A percentile compares a stretch with the other conserved stretches of the same genome.
Evolutionary conservation across 1,140 invertebrate genomes (phyloP).

Genomic region (Thaumatotibia leucotreta): DNA sequence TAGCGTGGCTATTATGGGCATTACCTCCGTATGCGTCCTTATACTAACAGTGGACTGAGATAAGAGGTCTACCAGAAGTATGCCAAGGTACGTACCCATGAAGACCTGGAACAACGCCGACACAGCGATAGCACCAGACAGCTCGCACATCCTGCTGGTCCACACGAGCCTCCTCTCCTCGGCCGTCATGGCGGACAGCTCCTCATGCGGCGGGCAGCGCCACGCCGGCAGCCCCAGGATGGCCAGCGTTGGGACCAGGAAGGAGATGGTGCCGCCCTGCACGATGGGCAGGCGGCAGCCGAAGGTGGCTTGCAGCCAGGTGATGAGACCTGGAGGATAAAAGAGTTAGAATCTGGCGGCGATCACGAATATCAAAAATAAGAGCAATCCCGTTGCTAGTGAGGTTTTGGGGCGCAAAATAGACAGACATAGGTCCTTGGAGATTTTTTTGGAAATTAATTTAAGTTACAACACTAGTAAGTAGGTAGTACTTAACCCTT

Average conservation of each 20-base stretch:
- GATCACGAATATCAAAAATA: too few relatives aligned
- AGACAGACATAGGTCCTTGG: too few relatives aligned
- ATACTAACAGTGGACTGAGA: too few relatives aligned
- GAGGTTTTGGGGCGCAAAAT: too few relatives aligned
- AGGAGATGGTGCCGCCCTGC: constrained; percentile 90
- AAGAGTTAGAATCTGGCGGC: not conserved
- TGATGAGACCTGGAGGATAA: constrained; percentile 81
- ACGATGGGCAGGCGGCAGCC: constrained; percentile 82
- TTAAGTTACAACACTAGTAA: too few relatives aligned
- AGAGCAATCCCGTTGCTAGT: too few relatives aligned
- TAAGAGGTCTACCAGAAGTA: constrained; percentile 20
- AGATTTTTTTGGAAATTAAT: too few relatives aligned
- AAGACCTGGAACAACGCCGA: constrained; percentile 88
- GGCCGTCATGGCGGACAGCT: constrained; percentile 76
- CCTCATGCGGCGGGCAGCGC: constrained; percentile 82
- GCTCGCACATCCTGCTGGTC: constrained; percentile 87
- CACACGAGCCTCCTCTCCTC: constrained; percentile 82
- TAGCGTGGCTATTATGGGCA: too few relatives aligned
- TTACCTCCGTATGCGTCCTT: too few relatives aligned
- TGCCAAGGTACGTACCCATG: constrained; percentile 80
- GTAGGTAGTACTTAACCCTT: too few relatives aligned
- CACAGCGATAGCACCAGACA: constrained; percentile 91
- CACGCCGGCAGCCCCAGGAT: constrained; percentile 87
- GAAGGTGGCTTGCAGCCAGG: constrained; percentile 87
- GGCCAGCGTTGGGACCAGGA: constrained; percentile 90